These are phyloP conservation scores for Ceramica pisi DNA, from an alignment of 2,888 invertebrate species.

Conservation along the genomic window DNA sequence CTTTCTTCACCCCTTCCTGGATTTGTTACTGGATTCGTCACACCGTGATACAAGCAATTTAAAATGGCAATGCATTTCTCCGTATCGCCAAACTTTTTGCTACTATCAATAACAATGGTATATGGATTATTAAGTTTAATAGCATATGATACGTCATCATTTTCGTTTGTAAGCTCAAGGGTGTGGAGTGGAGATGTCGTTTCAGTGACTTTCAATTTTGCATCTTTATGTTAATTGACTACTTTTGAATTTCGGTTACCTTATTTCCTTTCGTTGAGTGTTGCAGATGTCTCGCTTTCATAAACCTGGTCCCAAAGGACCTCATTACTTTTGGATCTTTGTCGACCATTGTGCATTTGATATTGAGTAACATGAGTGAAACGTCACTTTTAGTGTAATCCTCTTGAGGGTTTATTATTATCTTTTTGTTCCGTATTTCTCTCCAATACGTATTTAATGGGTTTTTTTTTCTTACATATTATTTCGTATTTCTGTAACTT, in stretches of 20 bases:
- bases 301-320: constrained; percentile 48
- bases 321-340: constrained; percentile 60
- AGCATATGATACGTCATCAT: constrained; percentile 75
- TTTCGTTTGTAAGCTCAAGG: constrained; percentile 63
- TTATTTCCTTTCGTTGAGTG: constrained; percentile 60
- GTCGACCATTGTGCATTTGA: constrained; percentile 52
- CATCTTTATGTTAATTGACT: constrained; percentile 69
- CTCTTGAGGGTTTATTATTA: constrained; percentile 26
- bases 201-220: constrained; percentile 74
- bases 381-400: constrained; percentile 25
- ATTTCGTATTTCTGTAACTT: not conserved
- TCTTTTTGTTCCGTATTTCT: constrained; percentile 18
- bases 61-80: constrained; percentile 72
- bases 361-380: constrained; percentile 45
- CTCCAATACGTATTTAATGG: not conserved
- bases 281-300: constrained; percentile 62
- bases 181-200: constrained; percentile 63
- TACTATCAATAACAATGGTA: constrained; percentile 73
- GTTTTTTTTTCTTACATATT: not conserved
- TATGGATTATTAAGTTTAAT: constrained; percentile 75
- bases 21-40: constrained; percentile 80
- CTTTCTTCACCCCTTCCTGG: constrained; percentile 74
- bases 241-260: constrained; percentile 61
- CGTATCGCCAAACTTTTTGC: constrained; percentile 74
- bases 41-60: constrained; percentile 77